Base-by-base conservation (phyloP, 2,888 invertebrate species). In the Aspidiotus destructor region DNA sequence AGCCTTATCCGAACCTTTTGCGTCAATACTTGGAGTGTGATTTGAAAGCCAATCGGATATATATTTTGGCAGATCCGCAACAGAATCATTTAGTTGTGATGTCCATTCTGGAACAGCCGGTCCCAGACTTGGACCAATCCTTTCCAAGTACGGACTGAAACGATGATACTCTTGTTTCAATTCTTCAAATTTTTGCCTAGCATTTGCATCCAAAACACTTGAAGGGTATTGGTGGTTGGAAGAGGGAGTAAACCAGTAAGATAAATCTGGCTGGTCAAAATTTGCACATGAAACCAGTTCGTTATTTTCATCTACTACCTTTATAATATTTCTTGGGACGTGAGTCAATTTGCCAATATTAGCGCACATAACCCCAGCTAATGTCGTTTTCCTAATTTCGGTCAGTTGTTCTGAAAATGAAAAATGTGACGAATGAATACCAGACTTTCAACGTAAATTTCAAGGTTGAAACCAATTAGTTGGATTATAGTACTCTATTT, bases 321-420 rank as follows among this genome's bases (percentile, higher is more conserved):
- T 82, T 90, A 91, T 90, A 41, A 88, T 87, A 71, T 81, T 78
- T 7, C 82, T 81, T 73, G 88, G 89, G 0, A 86, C 81, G 16
- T 78, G 76, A 53, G 81, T 79, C 6, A 91, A 80, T 1, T 82
- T 77, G 70, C 85, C 87, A 0, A 89, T 84, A 77, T 88, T 90
- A 44, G 86, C 85, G 75, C 92, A 92, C 69, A 92, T 86, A 15
- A 92, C 80, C 44, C 82, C 81, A 0, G 89, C 86, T 13, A 92
- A 75, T 0, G 86, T 84, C 0, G 86, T 86, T 76, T 86, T 87
- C 13, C 90, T 84, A 67, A 97, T 85, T 77, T 93, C 89, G 0
- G 80, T 78, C 15, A 95, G 79, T 82, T 96, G 95, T 54, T 83
- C 86, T 84, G 78, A 62, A 63, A 42, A 41, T 15, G 69, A 63